Percentiles rank a stretch among this genome's conserved stretches.
Evolutionary conservation across 2,797 vertebrate species (phyloP).

Genomic region (Uromys caudimaculatus): DNA sequence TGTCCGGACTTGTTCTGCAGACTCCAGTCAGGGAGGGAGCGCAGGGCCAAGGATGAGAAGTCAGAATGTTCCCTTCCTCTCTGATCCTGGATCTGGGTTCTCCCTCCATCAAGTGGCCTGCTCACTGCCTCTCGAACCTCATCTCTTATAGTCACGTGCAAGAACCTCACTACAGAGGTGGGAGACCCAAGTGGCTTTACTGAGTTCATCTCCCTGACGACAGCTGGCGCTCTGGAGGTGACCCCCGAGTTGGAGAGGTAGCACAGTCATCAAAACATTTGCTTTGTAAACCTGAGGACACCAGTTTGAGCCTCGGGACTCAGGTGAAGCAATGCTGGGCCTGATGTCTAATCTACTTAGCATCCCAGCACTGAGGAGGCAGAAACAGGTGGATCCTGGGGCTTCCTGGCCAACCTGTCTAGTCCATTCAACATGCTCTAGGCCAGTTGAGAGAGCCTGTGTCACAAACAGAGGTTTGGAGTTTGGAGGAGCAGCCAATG

Average conservation of each 20-base stretch:
- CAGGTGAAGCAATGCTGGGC: no score
- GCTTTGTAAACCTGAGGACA: background rate
- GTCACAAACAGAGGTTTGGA: background rate
- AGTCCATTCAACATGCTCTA: background rate
- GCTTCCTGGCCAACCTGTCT: background rate
- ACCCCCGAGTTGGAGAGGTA: background rate
- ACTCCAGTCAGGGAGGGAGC: background rate
- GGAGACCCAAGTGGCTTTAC: background rate
- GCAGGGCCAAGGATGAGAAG: background rate
- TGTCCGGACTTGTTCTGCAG: background rate
- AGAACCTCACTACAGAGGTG: background rate
- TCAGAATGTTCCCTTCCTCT: background rate
- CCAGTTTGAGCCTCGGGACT: background rate
- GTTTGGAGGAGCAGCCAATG: fast-evolving
- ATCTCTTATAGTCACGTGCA: background rate
- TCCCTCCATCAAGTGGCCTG: background rate
- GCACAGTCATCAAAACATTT: background rate
- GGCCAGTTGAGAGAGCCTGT: background rate
- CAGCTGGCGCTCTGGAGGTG: background rate
- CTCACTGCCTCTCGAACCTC: background rate
- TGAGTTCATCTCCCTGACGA: background rate
- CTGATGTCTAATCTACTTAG: background rate
- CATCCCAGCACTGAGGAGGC: no score
- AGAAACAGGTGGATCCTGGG: background rate
- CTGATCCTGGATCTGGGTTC: background rate